Conservation (phyloP, 2,888 invertebrate genomes). For the Amitus sp. region DNA sequence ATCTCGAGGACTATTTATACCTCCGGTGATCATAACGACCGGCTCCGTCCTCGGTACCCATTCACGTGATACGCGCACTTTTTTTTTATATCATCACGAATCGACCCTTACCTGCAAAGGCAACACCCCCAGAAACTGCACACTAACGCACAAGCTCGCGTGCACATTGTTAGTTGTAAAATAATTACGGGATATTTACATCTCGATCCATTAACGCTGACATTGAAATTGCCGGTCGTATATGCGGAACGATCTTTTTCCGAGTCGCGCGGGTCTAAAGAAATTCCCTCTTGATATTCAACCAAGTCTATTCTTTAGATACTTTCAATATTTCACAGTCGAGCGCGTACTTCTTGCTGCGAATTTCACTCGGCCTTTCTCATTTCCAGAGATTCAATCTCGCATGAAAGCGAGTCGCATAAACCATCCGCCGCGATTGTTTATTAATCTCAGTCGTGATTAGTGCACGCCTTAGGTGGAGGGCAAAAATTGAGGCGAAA, state of each 20-base stretch:
- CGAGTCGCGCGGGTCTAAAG: conserved; percentile 16
- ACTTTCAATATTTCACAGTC: too few species aligned
- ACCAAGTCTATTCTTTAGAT: background rate
- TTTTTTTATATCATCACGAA: conserved; percentile 11
- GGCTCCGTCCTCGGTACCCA: conserved; percentile 7
- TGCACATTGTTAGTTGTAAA: conserved; percentile 30
- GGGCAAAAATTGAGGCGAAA: too few species aligned
- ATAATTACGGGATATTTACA: conserved; percentile 31
- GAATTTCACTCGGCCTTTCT: too few species aligned
- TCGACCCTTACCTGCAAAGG: conserved; percentile 21
- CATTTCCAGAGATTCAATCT: too few species aligned
- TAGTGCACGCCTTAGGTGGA: too few species aligned
- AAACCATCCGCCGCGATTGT: too few species aligned
- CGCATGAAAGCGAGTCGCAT: too few species aligned
- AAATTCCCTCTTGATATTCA: background rate
- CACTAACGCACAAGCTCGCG: conserved; percentile 2
- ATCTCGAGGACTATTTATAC: conserved; percentile 17
- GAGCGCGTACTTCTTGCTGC: too few species aligned
- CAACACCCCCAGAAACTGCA: background rate
- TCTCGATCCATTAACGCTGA: conserved; percentile 39
- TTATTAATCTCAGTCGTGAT: too few species aligned
- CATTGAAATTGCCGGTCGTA: conserved; percentile 32
- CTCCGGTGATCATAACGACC: conserved; percentile 16
- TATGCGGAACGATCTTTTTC: conserved; percentile 31
- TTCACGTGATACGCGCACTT: conserved; percentile 26